Evolutionary conservation across 2,113 vertebrate species (phyloP).

Genomic region (Australoheros scitulus): DNA sequence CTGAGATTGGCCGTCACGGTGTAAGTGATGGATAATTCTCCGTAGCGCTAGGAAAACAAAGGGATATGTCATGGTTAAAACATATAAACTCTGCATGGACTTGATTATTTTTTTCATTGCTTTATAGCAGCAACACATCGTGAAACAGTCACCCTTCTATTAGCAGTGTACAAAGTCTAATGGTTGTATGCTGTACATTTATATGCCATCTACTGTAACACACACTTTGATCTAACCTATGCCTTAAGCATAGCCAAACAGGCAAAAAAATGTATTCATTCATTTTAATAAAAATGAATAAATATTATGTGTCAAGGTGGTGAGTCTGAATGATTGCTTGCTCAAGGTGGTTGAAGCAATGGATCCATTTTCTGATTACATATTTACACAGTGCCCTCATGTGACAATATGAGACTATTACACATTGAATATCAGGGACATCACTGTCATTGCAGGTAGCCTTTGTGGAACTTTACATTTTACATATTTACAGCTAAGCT

Average conservation of each 20-base stretch:
- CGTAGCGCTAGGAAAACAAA: background rate
- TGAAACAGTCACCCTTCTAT: background rate
- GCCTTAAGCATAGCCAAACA: background rate
- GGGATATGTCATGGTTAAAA: constrained; percentile 10
- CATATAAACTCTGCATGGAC: background rate
- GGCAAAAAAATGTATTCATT: background rate
- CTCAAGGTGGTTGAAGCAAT: background rate
- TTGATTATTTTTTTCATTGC: constrained; percentile 8
- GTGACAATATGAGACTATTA: constrained; percentile 30
- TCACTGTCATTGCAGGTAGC: background rate
- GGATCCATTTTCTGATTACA: background rate
- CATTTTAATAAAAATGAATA: background rate
- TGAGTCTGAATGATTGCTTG: background rate
- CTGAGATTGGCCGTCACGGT: constrained; percentile 23
- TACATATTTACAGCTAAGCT: background rate
- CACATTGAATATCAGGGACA: constrained; percentile 1
- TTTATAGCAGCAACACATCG: background rate
- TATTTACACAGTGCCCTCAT: constrained; percentile 36
- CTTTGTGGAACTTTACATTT: background rate
- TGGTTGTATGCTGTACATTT: background rate
- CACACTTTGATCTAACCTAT: background rate
- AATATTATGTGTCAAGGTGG: background rate
- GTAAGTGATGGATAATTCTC: background rate
- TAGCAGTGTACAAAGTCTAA: background rate
- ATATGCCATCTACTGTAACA: background rate